Conservation (phyloP, 2,888 invertebrate species). For the Cataglyphis rosenhaueri region DNA sequence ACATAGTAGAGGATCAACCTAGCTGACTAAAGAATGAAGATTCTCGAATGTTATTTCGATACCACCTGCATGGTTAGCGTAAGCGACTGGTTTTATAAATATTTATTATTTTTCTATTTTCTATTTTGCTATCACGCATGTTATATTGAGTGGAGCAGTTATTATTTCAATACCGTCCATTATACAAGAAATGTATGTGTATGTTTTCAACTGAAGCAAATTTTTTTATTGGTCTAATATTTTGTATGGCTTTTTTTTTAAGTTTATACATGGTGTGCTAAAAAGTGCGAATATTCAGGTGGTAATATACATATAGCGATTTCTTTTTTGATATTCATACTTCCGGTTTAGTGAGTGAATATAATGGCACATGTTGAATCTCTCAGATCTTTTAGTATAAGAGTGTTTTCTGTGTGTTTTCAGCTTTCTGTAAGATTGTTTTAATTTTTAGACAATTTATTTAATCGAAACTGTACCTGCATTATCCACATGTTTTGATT, state of each 20-base stretch:
- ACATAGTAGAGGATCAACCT: conserved; percentile 82
- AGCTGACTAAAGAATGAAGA: conserved; percentile 81
- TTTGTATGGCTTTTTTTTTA: background rate
- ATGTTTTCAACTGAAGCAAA: background rate
- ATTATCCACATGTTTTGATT: conserved; percentile 56
- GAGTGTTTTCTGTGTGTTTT: conserved; percentile 17
- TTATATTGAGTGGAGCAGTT: conserved; percentile 24
- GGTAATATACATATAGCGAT: background rate
- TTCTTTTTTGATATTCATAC: background rate
- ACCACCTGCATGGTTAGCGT: conserved; percentile 66
- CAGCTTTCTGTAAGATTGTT: conserved; percentile 11
- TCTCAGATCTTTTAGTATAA: conserved; percentile 1
- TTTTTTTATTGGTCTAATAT: background rate
- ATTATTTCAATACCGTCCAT: conserved; percentile 63
- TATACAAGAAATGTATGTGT: conserved; percentile 35
- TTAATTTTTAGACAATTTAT: conserved; percentile 22
- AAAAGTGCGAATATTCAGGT: background rate
- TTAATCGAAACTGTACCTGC: conserved; percentile 66
- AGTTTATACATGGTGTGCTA: background rate
- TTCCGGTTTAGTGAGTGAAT: background rate
- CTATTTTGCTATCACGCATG: conserved; percentile 36
- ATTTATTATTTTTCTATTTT: conserved; percentile 59
- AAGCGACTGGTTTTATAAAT: conserved; percentile 32
- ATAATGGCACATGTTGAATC: conserved; percentile 20
- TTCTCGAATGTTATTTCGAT: conserved; percentile 66